A percentile compares a stretch with the other conserved stretches of the same genome.
Conservation (phyloP, 2,113 vertebrate genomes). For the Sapajus apella region DNA sequence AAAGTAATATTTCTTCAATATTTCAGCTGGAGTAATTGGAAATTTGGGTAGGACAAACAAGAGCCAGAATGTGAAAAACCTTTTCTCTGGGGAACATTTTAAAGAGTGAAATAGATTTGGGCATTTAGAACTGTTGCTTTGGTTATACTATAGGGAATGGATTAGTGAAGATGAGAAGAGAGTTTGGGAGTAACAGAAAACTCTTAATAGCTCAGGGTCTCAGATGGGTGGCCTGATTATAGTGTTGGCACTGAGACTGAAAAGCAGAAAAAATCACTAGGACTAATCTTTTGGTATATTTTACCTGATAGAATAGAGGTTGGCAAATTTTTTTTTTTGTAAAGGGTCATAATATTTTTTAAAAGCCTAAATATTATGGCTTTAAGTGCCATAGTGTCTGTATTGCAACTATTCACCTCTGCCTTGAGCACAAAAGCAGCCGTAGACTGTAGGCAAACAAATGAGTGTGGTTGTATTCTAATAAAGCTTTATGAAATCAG, state of each 20-base stretch:
- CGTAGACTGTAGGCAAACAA: not conserved
- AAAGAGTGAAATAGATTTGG: not conserved
- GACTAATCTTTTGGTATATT: not conserved
- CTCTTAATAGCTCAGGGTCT: not conserved
- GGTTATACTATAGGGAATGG: not conserved
- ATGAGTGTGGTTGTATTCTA: not conserved
- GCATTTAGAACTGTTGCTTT: not conserved
- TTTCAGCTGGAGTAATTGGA: not conserved
- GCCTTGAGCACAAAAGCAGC: not conserved
- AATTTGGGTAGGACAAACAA: constrained; percentile 2
- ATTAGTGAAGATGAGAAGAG: not conserved
- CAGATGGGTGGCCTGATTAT: not conserved
- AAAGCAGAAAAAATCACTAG: not conserved
- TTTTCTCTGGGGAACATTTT: not conserved
- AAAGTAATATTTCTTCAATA: too few relatives aligned
- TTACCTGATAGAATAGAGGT: not conserved
- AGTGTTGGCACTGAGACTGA: not conserved
- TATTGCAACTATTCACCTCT: not conserved
- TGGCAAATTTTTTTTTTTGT: not conserved
- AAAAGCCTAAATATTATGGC: not conserved
- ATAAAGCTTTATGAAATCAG: not conserved
- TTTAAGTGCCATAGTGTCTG: not conserved
- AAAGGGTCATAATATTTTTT: not conserved
- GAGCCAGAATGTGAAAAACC: not conserved
- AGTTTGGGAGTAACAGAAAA: constrained; percentile 7